Evolutionary conservation across 1,140 invertebrate species (phyloP), one percentile per base, ranked within the genome.

Genomic region (Danaus plexippus): DNA sequence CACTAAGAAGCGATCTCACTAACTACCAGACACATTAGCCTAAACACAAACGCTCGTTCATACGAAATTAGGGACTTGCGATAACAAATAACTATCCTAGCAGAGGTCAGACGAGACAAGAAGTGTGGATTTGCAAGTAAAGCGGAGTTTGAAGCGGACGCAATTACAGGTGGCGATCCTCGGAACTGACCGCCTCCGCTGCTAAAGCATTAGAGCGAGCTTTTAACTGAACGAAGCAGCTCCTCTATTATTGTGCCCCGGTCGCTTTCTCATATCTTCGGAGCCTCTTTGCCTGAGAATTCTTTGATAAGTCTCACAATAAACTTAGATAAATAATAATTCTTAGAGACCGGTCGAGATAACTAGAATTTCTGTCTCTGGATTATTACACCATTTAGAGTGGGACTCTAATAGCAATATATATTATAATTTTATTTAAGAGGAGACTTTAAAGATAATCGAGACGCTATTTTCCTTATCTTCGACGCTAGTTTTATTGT

Each of bases 121-220:
- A 62, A 57, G 62, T 54, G 51, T 47, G 54, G 57, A 61, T 61
- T 59, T 59, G 57, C 53, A 59, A 57, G 52, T 60, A 63, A 62
- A 52, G 60, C 43, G 58, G 54, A 66, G 59, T 66, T 63, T 60
- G 63, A 62, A 15, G 69, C 81, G 80, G 80, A 85, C 71, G 75
- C 75, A 83, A 85, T 85, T 85, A 85, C 73, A 84, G 75, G 53
- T 70, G 63, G 64, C 75, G 76, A 76, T 77, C 71, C 66, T 72
- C 72, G 65, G 71, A 55, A 59, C 63, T 72, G 75, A 73, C 73
- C 76, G 68, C 65, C 63, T 61, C 65, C 57, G 50, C 61, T 54
- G 47, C 65, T 67, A 61, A 65, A 75, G 73, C 79, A 80, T 80
- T 77, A 77, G 75, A 32, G 22, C 4, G 22, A 32, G 73, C 78